phyloP scores from a whole-genome alignment of 92 coral and sea anemone genomes.

The Zoanthus solanderi region DNA sequence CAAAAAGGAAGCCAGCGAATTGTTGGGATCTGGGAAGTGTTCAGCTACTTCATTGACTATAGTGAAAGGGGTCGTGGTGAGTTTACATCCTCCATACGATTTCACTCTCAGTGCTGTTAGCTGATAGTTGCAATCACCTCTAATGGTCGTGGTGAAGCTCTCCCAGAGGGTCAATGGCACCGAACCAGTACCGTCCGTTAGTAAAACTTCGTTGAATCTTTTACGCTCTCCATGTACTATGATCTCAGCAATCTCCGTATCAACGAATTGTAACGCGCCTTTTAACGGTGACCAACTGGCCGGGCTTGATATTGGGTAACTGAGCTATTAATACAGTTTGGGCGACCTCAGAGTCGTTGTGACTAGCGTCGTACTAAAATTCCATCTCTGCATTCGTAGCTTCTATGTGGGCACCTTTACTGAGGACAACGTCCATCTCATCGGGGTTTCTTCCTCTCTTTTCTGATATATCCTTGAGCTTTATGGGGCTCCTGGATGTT shows the following conservation, averaged over 20 bases:
- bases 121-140: not conserved
- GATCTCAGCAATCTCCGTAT: not conserved
- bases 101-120: not conserved
- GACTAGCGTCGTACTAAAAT: not conserved
- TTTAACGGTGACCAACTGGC: constrained; percentile 3
- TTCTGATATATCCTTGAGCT: not conserved
- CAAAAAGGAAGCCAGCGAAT: not conserved
- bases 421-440: not conserved
- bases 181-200: constrained; percentile 2
- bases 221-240: not conserved
- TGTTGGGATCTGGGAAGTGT: not conserved
- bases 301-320: not conserved
- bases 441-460: not conserved
- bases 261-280: not conserved
- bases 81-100: not conserved
- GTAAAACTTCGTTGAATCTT: not conserved
- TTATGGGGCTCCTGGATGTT: constrained; percentile 1
- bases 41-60: not conserved
- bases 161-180: constrained; percentile 11
- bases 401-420: constrained; percentile 2
- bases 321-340: not conserved
- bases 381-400: not conserved
- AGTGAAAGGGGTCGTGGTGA: not conserved
- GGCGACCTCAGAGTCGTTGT: not conserved
- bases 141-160: not conserved